Conservation (phyloP, 2,797 vertebrate genomes). For the Lophius americanus region DNA sequence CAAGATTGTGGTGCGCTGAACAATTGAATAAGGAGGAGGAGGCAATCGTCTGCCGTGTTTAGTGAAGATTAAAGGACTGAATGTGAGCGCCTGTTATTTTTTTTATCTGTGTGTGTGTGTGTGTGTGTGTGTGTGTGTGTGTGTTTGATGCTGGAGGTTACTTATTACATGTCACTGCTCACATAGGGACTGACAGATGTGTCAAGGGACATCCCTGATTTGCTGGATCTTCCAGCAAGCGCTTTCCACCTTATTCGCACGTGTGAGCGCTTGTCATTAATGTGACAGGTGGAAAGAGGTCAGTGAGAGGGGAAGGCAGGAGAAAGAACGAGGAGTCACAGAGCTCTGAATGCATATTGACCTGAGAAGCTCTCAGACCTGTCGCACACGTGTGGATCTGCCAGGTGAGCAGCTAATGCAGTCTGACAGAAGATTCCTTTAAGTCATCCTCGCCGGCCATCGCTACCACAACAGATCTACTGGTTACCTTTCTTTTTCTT, state of each 20-base stretch:
- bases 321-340: neutral
- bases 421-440: slow-evolving; percentile 8
- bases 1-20: slow-evolving; percentile 20
- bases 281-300: slow-evolving; percentile 45
- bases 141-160: neutral
- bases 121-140: neutral
- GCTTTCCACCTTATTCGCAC: neutral
- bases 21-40: slow-evolving; percentile 39
- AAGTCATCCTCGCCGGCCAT: neutral
- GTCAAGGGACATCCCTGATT: slow-evolving; percentile 8
- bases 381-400: slow-evolving; percentile 2
- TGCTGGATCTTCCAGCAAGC: neutral
- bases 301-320: slow-evolving; percentile 1
- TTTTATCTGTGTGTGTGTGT: neutral
- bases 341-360: slow-evolving; percentile 22
- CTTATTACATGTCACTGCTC: slow-evolving; percentile 10
- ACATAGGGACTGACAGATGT: slow-evolving; percentile 7
- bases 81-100: slow-evolving; percentile 15
- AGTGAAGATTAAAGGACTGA: slow-evolving; percentile 49
- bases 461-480: neutral
- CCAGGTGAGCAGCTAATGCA: slow-evolving; percentile 21
- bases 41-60: slow-evolving; percentile 37
- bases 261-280: slow-evolving; percentile 12
- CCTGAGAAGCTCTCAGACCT: slow-evolving; percentile 11
- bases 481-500: too few species aligned